Evolutionary conservation across 1,140 invertebrate genomes (phyloP), one percentile per base, ranked within the genome.

Genomic region (Lucilia sericata): DNA sequence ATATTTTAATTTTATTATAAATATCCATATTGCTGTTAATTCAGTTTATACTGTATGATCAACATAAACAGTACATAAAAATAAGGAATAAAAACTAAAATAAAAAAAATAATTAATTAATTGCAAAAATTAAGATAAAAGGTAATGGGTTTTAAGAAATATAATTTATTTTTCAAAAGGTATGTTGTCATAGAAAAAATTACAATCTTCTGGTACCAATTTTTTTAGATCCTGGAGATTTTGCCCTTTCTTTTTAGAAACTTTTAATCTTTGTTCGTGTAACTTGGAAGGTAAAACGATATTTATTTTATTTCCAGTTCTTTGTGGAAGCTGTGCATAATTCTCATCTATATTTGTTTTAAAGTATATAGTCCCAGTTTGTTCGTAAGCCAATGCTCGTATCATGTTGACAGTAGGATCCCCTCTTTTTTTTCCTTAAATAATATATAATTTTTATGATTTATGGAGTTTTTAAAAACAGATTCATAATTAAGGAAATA

Each of bases 371-470:
- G 34, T 34, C 17, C 55, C 74, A 34, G 51, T 76, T 19, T 74
- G 60, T 19, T 84, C 83, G 76, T 84, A 84, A 51, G 74, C 83
- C 21, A 84, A 78, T 47, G 83, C 49, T 65, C 83, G 83, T 25
- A 84, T 49, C 70, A 83, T 83, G 42, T 74, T 83, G 19, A 83
- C 83, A 78, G 83, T 84, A 34, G 14, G 19, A 84, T 76, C 74
- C 14, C 74, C 83, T 36, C 21, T 34, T 21, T 42, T 60, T 30
- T 51, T 84, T 17, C 51, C 74, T 83, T 25, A 74, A 75, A 82
- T 36, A 21, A 51, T 49, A 74, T 74, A 83, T 8, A 42, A 42
- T 42, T 42, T 42, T 42, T 42, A 42, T 8, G 10, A 42, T 42
- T 42, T 42, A 42, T 42, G 42, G 42, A 42, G 5, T 42, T 42